Conservation (phyloP, 2,797 vertebrate genomes). For the Syngnathus acus region DNA sequence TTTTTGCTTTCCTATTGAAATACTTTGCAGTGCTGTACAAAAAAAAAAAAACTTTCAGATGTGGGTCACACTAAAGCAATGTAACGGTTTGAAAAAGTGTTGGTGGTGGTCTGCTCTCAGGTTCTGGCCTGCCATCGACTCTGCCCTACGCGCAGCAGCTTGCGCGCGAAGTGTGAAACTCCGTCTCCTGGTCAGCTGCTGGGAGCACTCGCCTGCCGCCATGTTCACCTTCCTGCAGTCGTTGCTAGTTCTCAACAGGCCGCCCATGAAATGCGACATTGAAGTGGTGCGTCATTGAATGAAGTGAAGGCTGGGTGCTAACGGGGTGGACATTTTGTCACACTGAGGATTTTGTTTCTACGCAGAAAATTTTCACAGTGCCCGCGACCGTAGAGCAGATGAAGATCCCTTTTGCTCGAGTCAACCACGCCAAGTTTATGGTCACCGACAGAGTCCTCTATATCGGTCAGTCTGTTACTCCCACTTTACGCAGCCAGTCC, state of each 20-base stretch:
- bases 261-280: conserved; percentile 59
- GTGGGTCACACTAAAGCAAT: not conserved
- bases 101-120: conserved; percentile 32
- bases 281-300: conserved; percentile 49
- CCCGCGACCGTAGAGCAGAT: conserved; percentile 55
- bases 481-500: not conserved
- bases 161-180: conserved; percentile 61
- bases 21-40: too few species aligned
- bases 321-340: not conserved
- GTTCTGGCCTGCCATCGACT: conserved; percentile 73
- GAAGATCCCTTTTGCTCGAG: conserved; percentile 68
- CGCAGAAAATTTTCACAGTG: conserved; percentile 71
- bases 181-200: conserved; percentile 72
- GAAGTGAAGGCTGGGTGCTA: too few species aligned
- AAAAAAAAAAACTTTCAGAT: too few species aligned
- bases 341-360: conserved; percentile 2
- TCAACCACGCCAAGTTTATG: conserved; percentile 81
- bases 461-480: conserved; percentile 57
- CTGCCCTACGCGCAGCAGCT: conserved; percentile 57
- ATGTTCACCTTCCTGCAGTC: conserved; percentile 77
- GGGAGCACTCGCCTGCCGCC: conserved; percentile 60
- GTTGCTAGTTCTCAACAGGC: conserved; percentile 57
- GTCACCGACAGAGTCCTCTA: conserved; percentile 75
- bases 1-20: too few species aligned
- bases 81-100: not conserved